Base-by-base conservation (phyloP, 1,140 invertebrate genomes). In the Pseudomyrmex gracilis region DNA sequence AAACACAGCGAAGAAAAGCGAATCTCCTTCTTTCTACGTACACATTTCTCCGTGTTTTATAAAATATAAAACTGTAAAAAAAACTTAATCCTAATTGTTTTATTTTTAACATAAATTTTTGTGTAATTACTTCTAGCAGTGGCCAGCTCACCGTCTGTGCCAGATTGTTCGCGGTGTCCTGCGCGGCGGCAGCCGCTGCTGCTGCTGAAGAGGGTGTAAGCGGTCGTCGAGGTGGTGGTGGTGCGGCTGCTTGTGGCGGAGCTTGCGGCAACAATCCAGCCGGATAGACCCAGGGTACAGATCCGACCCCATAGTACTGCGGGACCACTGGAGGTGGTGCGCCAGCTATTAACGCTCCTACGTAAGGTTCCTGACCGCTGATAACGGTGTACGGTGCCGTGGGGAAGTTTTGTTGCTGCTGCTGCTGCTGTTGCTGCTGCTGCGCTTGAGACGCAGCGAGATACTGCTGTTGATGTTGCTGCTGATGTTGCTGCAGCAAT, bases 351-450 rank as follows among this genome's bases (percentile, higher is more conserved):
- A 97, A 92, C 3, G 95, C 95, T 67, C 95, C 95, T 17, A 96
- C 95, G 90, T 96, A 96, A 2, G 96, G 96, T 82, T 97, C 97
- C 91, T 97, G 97, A 0, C 96, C 96, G 55, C 97, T 96, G 93
- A 98, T 98, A 89, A 99, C 97, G 78, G 99, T 97, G 91, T 99
- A 99, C 20, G 98, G 98, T 60, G 97, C 96, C 45, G 93, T 96
- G 95, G 85, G 97, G 95, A 94, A 97, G 95, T 87, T 97, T 95
- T 92, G 96, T 96, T 93, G 95, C 95, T 94, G 95, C 90, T 96
- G 97, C 85, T 97, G 96, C 83, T 97, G 96, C 83, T 97, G 96
- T 84, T 96, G 96, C 89, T 97, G 96, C 74, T 96, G 96, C 80
- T 96, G 94, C 1, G 95, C 93, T 86, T 96, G 97, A 53, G 97